phyloP scores from a whole-genome alignment of 2,797 vertebrate species.

The Tarsius wallacei region DNA sequence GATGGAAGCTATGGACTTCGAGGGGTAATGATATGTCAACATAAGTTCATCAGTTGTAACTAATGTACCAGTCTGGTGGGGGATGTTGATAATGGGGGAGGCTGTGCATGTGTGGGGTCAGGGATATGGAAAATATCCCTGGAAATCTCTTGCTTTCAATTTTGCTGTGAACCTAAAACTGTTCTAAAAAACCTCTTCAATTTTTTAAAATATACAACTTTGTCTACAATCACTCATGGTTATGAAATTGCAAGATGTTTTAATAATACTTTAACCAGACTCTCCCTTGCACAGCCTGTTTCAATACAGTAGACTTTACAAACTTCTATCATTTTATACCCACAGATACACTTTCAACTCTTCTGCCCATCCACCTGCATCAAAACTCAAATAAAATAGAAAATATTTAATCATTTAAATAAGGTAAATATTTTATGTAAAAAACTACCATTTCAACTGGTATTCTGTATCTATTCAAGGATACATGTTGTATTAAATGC shows the following conservation, averaged over 20 bases:
- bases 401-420: not conserved
- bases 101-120: not conserved
- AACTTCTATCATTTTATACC: not conserved
- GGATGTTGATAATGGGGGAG: not conserved
- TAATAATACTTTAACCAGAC: not conserved
- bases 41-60: not conserved
- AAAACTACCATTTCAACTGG: not conserved
- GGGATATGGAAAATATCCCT: not conserved
- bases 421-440: not conserved
- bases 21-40: not conserved
- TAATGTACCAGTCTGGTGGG: not conserved
- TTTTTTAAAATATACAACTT: not conserved
- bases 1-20: not conserved
- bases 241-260: not conserved
- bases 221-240: not conserved
- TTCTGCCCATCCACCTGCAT: not conserved
- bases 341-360: not conserved
- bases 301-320: not conserved
- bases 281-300: not conserved
- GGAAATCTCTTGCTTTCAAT: not conserved
- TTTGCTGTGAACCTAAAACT: not conserved
- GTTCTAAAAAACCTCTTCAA: not conserved
- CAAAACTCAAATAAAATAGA: not conserved
- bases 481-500: fast-evolving
- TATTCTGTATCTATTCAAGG: not conserved